Evolutionary conservation across 2,797 vertebrate species (phyloP).

Genomic region (Hafferia zeledoni): DNA sequence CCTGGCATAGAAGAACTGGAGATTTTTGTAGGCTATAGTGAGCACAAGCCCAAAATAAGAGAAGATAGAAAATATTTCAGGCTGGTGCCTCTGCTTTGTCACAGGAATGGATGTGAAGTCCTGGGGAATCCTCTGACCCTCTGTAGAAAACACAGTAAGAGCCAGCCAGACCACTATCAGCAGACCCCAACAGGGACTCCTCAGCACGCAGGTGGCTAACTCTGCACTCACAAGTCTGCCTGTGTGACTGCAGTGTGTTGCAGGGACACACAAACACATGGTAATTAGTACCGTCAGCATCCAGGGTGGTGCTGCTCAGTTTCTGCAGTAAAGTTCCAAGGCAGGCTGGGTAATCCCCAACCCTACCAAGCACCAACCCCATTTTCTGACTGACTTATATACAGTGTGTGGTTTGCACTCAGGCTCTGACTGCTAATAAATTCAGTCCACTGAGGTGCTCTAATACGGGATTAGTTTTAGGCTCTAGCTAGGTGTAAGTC

Average conservation of each 20-base stretch:
- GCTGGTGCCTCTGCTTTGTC: background rate
- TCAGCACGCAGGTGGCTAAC: background rate
- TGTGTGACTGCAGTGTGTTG: background rate
- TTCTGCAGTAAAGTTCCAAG: background rate
- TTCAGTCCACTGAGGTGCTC: background rate
- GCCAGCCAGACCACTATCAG: background rate
- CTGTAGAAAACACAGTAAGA: background rate
- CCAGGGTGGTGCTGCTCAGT: background rate
- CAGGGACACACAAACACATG: accelerated
- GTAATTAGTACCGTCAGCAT: background rate
- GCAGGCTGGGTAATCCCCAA: background rate
- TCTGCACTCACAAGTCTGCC: background rate
- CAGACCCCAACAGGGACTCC: background rate
- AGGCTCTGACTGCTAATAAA: background rate
- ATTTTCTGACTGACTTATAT: background rate
- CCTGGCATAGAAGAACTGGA: background rate
- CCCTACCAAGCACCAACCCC: background rate
- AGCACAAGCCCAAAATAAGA: background rate
- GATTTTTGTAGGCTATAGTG: background rate
- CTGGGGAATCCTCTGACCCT: slow-evolving; percentile 10
- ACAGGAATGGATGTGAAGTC: background rate
- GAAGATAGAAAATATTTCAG: background rate
- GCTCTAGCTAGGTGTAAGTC: background rate
- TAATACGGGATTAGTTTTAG: background rate
- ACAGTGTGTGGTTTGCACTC: background rate